Evolutionary conservation across 2,113 vertebrate genomes (phyloP).

Genomic region (Thalassarche chlororhynchos): DNA sequence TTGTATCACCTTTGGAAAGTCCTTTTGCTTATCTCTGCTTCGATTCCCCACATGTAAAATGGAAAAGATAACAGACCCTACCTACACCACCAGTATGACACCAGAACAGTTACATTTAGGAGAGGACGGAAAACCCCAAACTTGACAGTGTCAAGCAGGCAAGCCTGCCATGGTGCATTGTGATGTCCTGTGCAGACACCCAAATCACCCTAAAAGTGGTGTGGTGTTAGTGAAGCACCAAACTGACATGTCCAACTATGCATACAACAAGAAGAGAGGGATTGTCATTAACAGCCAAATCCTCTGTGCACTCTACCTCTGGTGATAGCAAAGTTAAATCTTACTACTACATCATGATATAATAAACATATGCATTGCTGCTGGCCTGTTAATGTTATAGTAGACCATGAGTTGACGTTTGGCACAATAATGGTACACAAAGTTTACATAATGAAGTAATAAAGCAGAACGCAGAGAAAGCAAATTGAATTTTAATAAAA

Average conservation of each 20-base stretch:
- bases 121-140: not conserved
- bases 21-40: not conserved
- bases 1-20: not conserved
- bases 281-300: not conserved
- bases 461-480: not conserved
- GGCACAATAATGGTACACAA: not conserved
- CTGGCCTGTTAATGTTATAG: not conserved
- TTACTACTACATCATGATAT: accelerated
- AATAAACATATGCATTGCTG: not conserved
- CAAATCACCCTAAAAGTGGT: not conserved
- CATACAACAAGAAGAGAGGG: not conserved
- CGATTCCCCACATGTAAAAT: accelerated
- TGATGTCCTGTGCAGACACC: not conserved
- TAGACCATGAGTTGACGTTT: not conserved
- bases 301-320: not conserved
- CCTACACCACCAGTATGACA: not conserved
- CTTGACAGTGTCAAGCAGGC: not conserved
- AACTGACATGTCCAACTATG: not conserved
- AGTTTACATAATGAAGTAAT: not conserved
- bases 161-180: not conserved
- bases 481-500: not conserved
- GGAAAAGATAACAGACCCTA: not conserved
- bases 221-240: not conserved
- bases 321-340: not conserved
- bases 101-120: not conserved